phyloP scores from a whole-genome alignment of 1,140 invertebrate genomes.

The Protaetia brevitarsis region DNA sequence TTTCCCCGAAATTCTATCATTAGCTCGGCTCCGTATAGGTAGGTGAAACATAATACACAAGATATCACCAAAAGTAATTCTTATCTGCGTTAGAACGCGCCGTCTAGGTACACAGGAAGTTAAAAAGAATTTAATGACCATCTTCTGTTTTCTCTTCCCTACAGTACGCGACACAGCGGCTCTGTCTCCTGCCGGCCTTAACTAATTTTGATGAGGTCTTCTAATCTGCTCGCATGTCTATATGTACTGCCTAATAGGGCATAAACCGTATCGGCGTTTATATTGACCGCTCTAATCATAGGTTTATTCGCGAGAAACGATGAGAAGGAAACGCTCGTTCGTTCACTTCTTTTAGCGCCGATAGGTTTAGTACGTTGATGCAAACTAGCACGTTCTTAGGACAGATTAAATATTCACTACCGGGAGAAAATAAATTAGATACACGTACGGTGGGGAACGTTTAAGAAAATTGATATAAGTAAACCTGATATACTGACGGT shows the following conservation, averaged over 20 bases:
- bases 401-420: neutral
- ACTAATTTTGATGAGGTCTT: neutral
- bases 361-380: neutral
- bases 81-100: neutral
- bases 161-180: neutral
- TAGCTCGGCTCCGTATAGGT: neutral
- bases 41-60: neutral
- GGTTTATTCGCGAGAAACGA: neutral
- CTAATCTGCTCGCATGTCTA: neutral
- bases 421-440: neutral
- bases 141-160: neutral
- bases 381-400: neutral
- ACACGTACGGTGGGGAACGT: too few relatives aligned
- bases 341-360: neutral
- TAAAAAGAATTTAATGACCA: neutral
- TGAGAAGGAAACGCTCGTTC: neutral
- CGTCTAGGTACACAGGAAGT: neutral
- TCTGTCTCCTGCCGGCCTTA: neutral
- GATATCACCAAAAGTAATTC: neutral
- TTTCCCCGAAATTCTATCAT: neutral
- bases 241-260: neutral
- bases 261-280: neutral
- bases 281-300: neutral
- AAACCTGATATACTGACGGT: too few relatives aligned
- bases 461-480: neutral